A percentile compares a stretch with the other conserved stretches of the same genome.
phyloP scores from a whole-genome alignment of 1,140 invertebrate species.

The Antheraea mylitta region DNA sequence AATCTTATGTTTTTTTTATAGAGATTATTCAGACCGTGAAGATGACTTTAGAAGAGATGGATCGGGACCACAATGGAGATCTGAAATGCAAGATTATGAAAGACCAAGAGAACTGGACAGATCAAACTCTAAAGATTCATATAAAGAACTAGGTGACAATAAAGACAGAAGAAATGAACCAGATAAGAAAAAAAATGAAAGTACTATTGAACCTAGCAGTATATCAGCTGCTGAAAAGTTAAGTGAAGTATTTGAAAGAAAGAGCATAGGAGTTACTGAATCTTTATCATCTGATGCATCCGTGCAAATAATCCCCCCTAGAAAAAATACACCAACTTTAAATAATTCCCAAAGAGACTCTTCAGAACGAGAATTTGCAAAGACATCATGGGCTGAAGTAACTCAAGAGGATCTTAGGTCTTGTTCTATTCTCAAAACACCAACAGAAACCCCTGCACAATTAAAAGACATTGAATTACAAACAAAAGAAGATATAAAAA shows the following conservation, averaged over 20 bases:
- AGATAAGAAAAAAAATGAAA: conserved; percentile 63
- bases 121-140: conserved; percentile 73
- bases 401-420: conserved; percentile 55
- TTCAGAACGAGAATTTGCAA: conserved; percentile 62
- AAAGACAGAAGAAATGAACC: conserved; percentile 66
- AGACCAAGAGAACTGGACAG: conserved; percentile 68
- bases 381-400: conserved; percentile 68
- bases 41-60: conserved; percentile 68
- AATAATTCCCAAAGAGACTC: conserved; percentile 49
- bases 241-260: conserved; percentile 73
- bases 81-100: conserved; percentile 75
- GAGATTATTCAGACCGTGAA: conserved; percentile 72
- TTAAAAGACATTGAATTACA: conserved; percentile 41
- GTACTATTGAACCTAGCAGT: conserved; percentile 52
- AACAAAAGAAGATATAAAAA: conserved; percentile 33
- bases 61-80: conserved; percentile 66
- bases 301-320: conserved; percentile 31
- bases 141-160: conserved; percentile 64
- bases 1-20: conserved; percentile 24
- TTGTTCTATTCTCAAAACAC: conserved; percentile 30
- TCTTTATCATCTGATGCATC: conserved; percentile 47
- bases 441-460: conserved; percentile 39
- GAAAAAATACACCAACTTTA: conserved; percentile 49
- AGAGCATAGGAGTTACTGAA: conserved; percentile 62
- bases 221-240: conserved; percentile 71